Evolutionary conservation across 2,797 vertebrate species (phyloP), one percentile per base, ranked within the genome.

Genomic region (Adrianichthys oophorus): DNA sequence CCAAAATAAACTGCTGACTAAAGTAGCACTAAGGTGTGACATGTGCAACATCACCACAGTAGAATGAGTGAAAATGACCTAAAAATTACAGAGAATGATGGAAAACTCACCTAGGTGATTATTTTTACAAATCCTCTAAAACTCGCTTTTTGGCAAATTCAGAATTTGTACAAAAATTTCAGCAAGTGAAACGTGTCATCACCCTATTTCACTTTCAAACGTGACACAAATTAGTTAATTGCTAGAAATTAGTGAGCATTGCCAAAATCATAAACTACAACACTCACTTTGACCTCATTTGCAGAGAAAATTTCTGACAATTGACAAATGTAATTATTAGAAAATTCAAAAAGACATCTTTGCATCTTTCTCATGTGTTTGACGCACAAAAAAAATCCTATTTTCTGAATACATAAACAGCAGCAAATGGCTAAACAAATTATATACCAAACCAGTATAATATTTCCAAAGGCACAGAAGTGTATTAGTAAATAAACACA

Each of bases 61-160:
- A 80, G 80, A 76, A 72, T 57, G 83, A 87, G 84, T 78, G 74
- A 85, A 81, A 79, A 80, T 82, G 83, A 84, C 76, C 83, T 80
- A 88, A 88, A 26, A 85, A 84, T 82, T 66, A 71, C 47, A 12
- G 57, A 47, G 62, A 79, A 80, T 74, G 77, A 83, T 83, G 78
- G 71, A 77, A 78, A 68, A 74, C 56, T 18, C 49, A 64, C 56
- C 71, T 69, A 55, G 26, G 66, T 45, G 56, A 78, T 61, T 72
- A 72, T 65, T 73, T 66, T 62, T 56, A 65, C 48, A 62, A 61
- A 74, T 74, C 48, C 59, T 48, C 44, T 52, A 26, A 68, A 75
- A 73, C 56, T 7, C 18, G 52, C 49, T 55, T 10, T 41, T 5
- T 19, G 60, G 59, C 37, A 67, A 62, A 57, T 16, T 56, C 57